A percentile compares a stretch with the other conserved stretches of the same genome.
These are phyloP conservation scores for Aplodontia rufa DNA, from an alignment of 2,113 vertebrate species.

Conservation along the genomic window DNA sequence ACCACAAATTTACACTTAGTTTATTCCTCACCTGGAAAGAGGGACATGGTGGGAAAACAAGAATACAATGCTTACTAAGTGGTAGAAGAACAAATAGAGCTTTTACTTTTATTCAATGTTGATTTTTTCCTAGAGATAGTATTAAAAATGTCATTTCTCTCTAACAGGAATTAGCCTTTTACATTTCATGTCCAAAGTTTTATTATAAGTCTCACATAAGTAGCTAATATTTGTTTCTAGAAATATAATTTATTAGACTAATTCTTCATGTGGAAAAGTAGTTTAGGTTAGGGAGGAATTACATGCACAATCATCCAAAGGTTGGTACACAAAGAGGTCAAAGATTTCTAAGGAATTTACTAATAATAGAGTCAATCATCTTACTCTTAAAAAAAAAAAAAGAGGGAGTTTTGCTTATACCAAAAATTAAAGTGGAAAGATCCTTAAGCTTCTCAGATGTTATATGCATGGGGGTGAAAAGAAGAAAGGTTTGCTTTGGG, in stretches of 20 bases:
- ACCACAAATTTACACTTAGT: neutral
- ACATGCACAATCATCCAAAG: neutral
- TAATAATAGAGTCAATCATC: neutral
- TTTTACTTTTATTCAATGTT: neutral
- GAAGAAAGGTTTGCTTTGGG: neutral
- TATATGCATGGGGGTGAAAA: neutral
- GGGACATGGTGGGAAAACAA: neutral
- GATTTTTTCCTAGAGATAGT: neutral
- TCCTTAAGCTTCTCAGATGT: neutral
- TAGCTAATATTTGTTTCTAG: neutral
- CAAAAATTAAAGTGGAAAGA: neutral
- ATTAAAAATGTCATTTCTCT: neutral
- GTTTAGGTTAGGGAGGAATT: neutral
- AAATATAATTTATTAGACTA: neutral
- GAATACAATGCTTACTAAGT: neutral
- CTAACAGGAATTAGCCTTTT: neutral
- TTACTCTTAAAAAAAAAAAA: neutral
- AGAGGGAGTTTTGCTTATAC: neutral
- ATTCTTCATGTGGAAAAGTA: neutral
- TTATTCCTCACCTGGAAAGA: slow-evolving; percentile 22
- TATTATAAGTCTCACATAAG: neutral
- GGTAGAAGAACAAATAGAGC: neutral
- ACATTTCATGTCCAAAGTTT: neutral
- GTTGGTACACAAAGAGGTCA: neutral
- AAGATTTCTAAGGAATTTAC: neutral